Evolutionary conservation across 2,797 vertebrate genomes (phyloP).

Genomic region (Acanthiza pusilla): DNA sequence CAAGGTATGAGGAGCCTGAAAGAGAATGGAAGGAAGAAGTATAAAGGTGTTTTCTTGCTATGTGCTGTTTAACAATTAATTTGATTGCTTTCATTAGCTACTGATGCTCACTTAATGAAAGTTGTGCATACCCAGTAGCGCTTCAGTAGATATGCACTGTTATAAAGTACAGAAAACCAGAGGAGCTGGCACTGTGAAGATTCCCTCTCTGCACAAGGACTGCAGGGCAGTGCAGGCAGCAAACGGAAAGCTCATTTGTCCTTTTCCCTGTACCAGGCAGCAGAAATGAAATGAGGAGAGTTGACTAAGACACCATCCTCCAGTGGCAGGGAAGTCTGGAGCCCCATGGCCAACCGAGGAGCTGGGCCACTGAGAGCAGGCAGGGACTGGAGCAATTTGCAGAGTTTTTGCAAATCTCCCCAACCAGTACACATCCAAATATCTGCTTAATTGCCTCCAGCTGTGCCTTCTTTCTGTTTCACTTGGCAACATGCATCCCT

Average conservation of each 20-base stretch:
- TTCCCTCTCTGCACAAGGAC: background rate
- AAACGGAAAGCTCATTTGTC: background rate
- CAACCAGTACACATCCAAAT: background rate
- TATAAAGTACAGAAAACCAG: background rate
- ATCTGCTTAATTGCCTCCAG: conserved; percentile 14
- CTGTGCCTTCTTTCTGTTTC: background rate
- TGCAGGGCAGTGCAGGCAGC: background rate
- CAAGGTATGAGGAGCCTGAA: background rate
- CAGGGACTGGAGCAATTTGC: background rate
- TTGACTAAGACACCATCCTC: background rate
- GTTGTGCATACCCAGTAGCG: background rate
- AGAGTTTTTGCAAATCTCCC: background rate
- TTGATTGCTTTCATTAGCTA: background rate
- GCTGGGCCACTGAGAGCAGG: background rate
- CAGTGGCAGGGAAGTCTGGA: background rate
- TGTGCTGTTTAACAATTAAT: background rate
- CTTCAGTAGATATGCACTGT: background rate
- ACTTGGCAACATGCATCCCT: background rate
- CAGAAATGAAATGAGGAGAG: background rate
- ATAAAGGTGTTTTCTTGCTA: background rate
- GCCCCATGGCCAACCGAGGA: background rate
- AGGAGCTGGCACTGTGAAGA: background rate
- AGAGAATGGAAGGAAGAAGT: background rate
- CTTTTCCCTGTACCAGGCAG: background rate
- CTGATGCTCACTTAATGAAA: background rate